These are phyloP conservation scores for Heliocidaris tuberculata DNA, from an alignment of 35 echinoderm and acorn worm genomes.

Conservation along the genomic window DNA sequence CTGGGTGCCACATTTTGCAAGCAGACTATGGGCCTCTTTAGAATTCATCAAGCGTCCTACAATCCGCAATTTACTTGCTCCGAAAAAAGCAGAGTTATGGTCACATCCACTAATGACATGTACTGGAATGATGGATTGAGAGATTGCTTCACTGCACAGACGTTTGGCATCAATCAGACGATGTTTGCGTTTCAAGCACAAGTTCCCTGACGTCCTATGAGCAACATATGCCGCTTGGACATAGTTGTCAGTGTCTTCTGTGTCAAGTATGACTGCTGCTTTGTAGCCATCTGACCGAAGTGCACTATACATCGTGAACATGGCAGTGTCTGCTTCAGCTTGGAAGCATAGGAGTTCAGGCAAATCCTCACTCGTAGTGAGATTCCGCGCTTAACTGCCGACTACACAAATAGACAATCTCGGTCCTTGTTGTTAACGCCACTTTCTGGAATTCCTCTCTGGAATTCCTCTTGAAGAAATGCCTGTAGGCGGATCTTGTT, in stretches of 20 bases:
- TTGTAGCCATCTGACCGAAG: constrained; percentile 54
- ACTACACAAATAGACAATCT: too few species aligned
- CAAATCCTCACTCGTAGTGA: constrained; percentile 41
- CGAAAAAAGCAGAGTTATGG: constrained; percentile 59
- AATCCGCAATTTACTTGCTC: constrained; percentile 34
- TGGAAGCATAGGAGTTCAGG: constrained; percentile 57
- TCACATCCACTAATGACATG: constrained; percentile 61
- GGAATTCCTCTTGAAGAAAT: constrained; percentile 61
- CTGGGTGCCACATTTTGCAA: constrained; percentile 51
- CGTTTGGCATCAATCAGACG: constrained; percentile 47
- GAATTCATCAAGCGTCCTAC: constrained; percentile 20
- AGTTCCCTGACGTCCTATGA: constrained; percentile 43
- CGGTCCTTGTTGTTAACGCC: too few species aligned
- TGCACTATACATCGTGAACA: constrained; percentile 59
- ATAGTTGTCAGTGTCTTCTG: constrained; percentile 64
- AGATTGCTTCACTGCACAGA: constrained; percentile 56
- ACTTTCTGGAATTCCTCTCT: too few species aligned
- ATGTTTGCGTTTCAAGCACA: constrained; percentile 53
- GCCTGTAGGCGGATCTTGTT: constrained; percentile 58
- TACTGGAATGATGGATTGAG: constrained; percentile 60
- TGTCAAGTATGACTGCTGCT: constrained; percentile 49
- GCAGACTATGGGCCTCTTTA: constrained; percentile 54
- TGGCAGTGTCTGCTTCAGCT: constrained; percentile 66
- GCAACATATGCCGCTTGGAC: constrained; percentile 65
- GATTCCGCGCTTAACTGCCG: constrained; percentile 50